Evolutionary conservation across 2,113 vertebrate genomes (phyloP).

Genomic region (Axis porcinus): DNA sequence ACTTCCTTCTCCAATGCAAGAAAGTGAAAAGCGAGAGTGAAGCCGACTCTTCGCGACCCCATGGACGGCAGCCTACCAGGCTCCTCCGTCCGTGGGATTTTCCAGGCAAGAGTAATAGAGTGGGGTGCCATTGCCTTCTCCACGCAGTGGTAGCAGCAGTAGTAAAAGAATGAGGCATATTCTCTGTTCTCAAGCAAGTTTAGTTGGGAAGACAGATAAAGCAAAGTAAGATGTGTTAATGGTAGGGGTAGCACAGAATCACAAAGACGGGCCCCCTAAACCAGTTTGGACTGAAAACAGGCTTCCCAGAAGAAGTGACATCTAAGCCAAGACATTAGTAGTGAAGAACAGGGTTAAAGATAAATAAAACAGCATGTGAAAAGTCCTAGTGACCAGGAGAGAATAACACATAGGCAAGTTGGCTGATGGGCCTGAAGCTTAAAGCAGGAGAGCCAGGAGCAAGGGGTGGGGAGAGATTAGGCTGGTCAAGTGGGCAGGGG

Average conservation of each 20-base stretch:
- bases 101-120: no score
- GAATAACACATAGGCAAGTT: background rate
- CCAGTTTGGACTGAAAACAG: background rate
- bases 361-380: background rate
- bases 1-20: no score
- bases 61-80: no score
- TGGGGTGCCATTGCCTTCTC: no score
- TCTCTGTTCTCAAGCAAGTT: background rate
- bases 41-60: no score
- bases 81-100: no score
- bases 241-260: background rate
- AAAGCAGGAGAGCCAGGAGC: background rate
- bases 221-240: background rate
- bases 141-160: no score
- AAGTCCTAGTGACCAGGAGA: background rate
- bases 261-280: background rate
- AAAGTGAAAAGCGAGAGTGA: no score
- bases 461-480: background rate
- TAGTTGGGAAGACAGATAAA: background rate
- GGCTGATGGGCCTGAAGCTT: background rate
- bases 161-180: background rate
- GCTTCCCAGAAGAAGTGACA: background rate
- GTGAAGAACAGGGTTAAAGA: background rate
- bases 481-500: background rate
- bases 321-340: background rate